Percentiles rank a stretch among this genome's conserved stretches.
phyloP scores from a whole-genome alignment of 1,140 invertebrate species.

The Neomicropteryx cornuta region DNA sequence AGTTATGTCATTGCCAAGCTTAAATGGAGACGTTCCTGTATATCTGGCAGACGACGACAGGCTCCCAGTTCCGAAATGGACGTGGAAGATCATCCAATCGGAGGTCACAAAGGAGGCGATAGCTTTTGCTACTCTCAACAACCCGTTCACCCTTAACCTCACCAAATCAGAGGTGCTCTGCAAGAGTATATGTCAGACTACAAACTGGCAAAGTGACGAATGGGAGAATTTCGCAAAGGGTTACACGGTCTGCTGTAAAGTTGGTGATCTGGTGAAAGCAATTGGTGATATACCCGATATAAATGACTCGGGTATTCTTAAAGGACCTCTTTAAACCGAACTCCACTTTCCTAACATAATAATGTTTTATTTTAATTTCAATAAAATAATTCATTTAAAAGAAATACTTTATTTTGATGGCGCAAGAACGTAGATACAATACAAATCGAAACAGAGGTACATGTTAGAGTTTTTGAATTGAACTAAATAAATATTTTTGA shows the following conservation, averaged over 20 bases:
- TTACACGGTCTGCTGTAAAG: slow-evolving; percentile 29
- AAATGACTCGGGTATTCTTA: slow-evolving; percentile 2
- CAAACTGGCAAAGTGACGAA: slow-evolving; percentile 16
- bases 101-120: slow-evolving; percentile 22
- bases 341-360: neutral
- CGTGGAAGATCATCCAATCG: slow-evolving; percentile 36
- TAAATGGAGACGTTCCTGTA: slow-evolving; percentile 17
- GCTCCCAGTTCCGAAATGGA: slow-evolving; percentile 33
- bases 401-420: no score
- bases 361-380: no score
- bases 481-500: neutral
- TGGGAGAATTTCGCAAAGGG: slow-evolving; percentile 23
- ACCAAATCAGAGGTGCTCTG: slow-evolving; percentile 19
- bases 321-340: no score
- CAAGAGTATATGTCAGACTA: slow-evolving; percentile 23
- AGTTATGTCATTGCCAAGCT: slow-evolving; percentile 23
- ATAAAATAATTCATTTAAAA: no score
- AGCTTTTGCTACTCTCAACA: slow-evolving; percentile 36
- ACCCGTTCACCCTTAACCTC: slow-evolving; percentile 23
- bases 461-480: neutral
- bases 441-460: neutral
- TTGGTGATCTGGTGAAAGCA: slow-evolving; percentile 15
- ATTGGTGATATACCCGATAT: slow-evolving; percentile 8
- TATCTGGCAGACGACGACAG: slow-evolving; percentile 21
- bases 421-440: neutral